Evolutionary conservation across 2,113 vertebrate species (phyloP), one percentile per base, ranked within the genome.

Genomic region (Campylomormyrus tamandua): DNA sequence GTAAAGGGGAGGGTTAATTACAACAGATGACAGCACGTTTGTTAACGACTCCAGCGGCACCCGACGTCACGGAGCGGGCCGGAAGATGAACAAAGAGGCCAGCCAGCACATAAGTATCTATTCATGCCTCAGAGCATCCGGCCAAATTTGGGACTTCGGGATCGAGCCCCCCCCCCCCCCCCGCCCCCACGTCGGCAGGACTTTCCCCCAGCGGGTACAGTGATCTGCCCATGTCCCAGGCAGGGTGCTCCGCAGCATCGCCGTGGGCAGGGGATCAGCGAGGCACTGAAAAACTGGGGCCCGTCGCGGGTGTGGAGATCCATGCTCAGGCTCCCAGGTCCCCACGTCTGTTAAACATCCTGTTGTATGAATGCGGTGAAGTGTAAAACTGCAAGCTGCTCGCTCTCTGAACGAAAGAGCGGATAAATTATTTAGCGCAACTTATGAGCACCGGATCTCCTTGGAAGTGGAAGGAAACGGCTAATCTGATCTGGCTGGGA

Each of bases 1-100:
- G 94, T 90, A 93, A 95, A 90, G 95, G 92, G 87, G 31, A 42
- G 21, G 49, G 66, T 53, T 45, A 88, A 88, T 88, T 27, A 83
- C 27, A 62, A 89, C 74, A 62, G 50, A 84, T 70, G 35, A 85
- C 35, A 35, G 53, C 46, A 8, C 35, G 58, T 6, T 10, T 10
- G 21, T 27, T 56, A 42, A 56, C 35, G 50, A 27, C 42, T 84
- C 5, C 42, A 77, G 39, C n/a, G 6, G 15, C 13, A 13, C 21
- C 31, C 19, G 5, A 24, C 27, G 21, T 19, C 31, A 48, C 88
- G 21, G 48, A 19, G 17, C 48, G 13, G 49, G 21, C 27, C 21
- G 24, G 77, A 56, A 83, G 52, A 56, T 3, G 49, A 45, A 89
- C 66, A 89, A 53, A 88, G 5, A 5, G 7, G 45, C 19, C 15